Evolutionary conservation across 1,140 invertebrate species (phyloP).

Genomic region (Caenorhabditis briggsae): DNA sequence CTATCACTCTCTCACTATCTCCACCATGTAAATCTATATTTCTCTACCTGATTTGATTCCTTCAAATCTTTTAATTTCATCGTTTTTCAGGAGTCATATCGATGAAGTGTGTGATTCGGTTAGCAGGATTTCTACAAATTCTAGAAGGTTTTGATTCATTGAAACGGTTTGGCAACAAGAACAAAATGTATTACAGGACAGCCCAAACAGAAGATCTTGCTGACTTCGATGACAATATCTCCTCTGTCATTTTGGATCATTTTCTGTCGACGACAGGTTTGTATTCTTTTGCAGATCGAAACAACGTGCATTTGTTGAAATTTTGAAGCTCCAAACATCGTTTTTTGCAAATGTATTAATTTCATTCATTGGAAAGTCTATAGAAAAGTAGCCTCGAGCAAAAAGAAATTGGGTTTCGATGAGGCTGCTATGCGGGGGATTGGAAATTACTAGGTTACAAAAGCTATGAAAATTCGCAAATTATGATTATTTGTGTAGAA

Average conservation of each 20-base stretch:
- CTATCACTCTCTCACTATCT: conserved; percentile 25
- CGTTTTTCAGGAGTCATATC: conserved; percentile 31
- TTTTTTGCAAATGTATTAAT: neutral
- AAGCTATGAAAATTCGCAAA: no score
- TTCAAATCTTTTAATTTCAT: neutral
- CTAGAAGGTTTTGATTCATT: conserved; percentile 7
- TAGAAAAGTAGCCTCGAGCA: no score
- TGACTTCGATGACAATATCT: conserved; percentile 66
- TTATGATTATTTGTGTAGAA: no score
- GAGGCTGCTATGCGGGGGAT: no score
- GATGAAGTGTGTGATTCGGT: conserved; percentile 36
- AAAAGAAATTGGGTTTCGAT: no score
- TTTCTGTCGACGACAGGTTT: conserved; percentile 54
- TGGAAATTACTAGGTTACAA: no score
- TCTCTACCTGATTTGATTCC: neutral
- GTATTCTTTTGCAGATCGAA: neutral
- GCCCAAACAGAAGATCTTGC: conserved; percentile 64
- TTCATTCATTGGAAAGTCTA: neutral
- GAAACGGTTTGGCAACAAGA: neutral
- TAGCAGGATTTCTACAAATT: conserved; percentile 51
- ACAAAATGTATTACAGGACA: conserved; percentile 51
- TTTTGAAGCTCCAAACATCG: no score
- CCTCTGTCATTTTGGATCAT: conserved; percentile 65
- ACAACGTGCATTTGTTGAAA: neutral
- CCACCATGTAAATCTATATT: neutral